Evolutionary conservation across 2,113 vertebrate species (phyloP).

Genomic region (Tenrec ecaudatus): DNA sequence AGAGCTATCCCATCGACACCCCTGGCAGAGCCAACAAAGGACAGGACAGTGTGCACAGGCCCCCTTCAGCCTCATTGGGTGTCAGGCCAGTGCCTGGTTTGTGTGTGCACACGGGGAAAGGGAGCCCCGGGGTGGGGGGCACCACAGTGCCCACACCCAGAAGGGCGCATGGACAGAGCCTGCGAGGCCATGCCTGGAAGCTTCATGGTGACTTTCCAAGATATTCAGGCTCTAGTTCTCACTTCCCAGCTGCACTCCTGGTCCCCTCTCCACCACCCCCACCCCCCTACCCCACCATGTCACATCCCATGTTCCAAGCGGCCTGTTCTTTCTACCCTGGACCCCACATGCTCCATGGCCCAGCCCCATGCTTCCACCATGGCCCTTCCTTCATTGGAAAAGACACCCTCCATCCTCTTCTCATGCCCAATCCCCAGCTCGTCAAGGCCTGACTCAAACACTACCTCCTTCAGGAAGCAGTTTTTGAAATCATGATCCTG

Average conservation of each 20-base stretch:
- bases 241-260: neutral
- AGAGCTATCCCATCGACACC: neutral
- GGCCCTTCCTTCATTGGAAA: neutral
- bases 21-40: neutral
- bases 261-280: no score
- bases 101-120: neutral
- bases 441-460: neutral
- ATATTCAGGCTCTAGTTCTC: neutral
- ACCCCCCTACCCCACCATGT: no score
- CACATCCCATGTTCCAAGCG: neutral
- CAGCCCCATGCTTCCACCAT: neutral
- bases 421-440: neutral
- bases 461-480: constrained; percentile 14
- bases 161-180: neutral
- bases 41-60: neutral
- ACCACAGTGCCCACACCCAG: neutral
- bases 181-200: neutral
- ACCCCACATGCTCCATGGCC: neutral
- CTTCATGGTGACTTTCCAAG: neutral
- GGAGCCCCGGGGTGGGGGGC: neutral
- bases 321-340: neutral
- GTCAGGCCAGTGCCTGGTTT: neutral
- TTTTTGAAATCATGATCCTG: neutral
- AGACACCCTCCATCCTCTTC: neutral
- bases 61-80: neutral